Percentiles rank a stretch among this genome's conserved stretches.
Conservation (phyloP, 2,113 vertebrate species). For the Oreochromis spilurus region DNA sequence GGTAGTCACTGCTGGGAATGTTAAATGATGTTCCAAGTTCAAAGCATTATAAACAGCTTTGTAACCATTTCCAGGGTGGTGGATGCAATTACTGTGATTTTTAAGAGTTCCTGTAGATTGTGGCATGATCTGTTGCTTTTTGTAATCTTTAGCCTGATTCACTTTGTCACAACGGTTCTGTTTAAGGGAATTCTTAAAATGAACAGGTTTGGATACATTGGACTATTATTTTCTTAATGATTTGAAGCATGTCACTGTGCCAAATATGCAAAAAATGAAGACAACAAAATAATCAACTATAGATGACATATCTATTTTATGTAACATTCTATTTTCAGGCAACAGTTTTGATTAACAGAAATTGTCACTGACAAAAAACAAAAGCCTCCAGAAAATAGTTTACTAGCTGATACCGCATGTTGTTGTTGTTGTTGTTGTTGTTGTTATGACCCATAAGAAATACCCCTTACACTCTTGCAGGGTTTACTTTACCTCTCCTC, state of each 20-base stretch:
- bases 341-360: not conserved
- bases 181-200: not conserved
- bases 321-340: not conserved
- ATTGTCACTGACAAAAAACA: not conserved
- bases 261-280: not conserved
- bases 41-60: not conserved
- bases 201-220: not conserved
- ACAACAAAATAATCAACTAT: not conserved
- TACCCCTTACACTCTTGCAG: rapidly evolving
- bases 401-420: not conserved
- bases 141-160: not conserved
- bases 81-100: not conserved
- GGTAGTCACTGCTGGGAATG: not conserved
- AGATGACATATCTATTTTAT: not conserved
- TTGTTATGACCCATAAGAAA: not conserved
- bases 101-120: not conserved
- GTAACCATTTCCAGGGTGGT: not conserved
- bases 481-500: not conserved
- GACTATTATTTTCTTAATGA: not conserved
- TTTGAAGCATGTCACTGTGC: not conserved
- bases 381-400: not conserved
- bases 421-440: not conserved
- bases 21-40: not conserved
- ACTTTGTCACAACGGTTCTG: not conserved
- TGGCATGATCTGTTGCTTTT: not conserved